Evolutionary conservation across 2,797 vertebrate genomes (phyloP).

Genomic region (Mareca strepera): DNA sequence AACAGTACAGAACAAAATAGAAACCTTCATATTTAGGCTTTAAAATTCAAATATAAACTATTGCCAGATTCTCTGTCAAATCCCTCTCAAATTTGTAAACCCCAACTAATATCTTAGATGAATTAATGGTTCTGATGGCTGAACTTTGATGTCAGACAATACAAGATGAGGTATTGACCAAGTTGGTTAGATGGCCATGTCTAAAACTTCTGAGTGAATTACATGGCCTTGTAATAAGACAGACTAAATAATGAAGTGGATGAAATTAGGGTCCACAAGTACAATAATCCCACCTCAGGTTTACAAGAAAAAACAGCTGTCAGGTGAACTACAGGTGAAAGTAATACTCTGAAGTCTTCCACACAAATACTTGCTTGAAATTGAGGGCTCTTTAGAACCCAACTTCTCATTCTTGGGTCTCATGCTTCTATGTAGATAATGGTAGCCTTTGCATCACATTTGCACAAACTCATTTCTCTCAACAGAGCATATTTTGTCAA

Average conservation of each 20-base stretch:
- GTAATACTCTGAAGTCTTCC: not conserved
- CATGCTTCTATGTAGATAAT: conserved; percentile 29
- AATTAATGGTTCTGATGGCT: conserved; percentile 66
- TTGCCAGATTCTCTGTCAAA: conserved; percentile 5
- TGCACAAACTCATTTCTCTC: not conserved
- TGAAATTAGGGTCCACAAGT: not conserved
- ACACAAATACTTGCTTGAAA: not conserved
- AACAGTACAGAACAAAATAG: conserved; percentile 59
- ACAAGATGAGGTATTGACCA: conserved; percentile 37
- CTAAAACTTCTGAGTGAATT: not conserved
- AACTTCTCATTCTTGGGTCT: conserved; percentile 33
- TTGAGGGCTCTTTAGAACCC: not conserved
- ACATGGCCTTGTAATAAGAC: not conserved
- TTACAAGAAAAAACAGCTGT: not conserved
- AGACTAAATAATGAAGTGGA: not conserved
- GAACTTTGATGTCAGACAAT: conserved; percentile 30
- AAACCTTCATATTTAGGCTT: conserved; percentile 21
- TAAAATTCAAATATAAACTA: not conserved
- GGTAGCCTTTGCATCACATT: not conserved
- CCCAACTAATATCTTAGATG: not conserved
- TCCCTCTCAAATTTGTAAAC: conserved; percentile 32
- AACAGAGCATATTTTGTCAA: not conserved
- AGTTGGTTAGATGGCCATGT: not conserved
- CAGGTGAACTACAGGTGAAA: not conserved
- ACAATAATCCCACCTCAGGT: not conserved